phyloP scores from a whole-genome alignment of 2,888 invertebrate genomes.

The Ernsta delagoae region DNA sequence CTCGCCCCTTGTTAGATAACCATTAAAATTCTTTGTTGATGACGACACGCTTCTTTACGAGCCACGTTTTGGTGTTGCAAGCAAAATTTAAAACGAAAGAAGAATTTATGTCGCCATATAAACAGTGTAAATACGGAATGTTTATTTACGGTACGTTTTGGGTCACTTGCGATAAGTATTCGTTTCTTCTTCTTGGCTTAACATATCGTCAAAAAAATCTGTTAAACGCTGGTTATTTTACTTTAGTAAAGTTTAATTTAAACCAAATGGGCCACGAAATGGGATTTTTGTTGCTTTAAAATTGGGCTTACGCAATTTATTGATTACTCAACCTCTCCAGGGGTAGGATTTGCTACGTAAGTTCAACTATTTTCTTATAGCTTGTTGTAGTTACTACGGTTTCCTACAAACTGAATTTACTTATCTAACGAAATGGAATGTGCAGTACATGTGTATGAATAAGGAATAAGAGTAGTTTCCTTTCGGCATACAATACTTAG shows the following conservation, averaged over 20 bases:
- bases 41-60: conserved; percentile 21
- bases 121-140: conserved; percentile 19
- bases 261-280: too few species aligned
- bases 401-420: conserved; percentile 8
- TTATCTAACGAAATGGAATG: conserved; percentile 38
- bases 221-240: not conserved
- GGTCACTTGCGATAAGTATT: conserved; percentile 4
- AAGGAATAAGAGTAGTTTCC: conserved; percentile 70
- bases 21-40: conserved; percentile 56
- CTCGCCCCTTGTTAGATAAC: conserved; percentile 50
- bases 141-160: conserved; percentile 4
- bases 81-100: conserved; percentile 19
- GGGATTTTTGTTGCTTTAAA: too few species aligned
- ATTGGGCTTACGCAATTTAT: too few species aligned
- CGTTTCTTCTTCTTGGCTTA: not conserved
- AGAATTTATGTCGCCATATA: conserved; percentile 13
- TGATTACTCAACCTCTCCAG: too few species aligned
- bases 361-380: too few species aligned
- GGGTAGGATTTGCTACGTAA: too few species aligned
- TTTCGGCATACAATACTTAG: conserved; percentile 51
- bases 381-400: too few species aligned
- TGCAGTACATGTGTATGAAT: conserved; percentile 52
- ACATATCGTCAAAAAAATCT: not conserved
- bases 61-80: conserved; percentile 15
- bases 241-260: not conserved